Base-by-base conservation (phyloP, 2,113 vertebrate genomes). In the Triplophysa dalaica region DNA sequence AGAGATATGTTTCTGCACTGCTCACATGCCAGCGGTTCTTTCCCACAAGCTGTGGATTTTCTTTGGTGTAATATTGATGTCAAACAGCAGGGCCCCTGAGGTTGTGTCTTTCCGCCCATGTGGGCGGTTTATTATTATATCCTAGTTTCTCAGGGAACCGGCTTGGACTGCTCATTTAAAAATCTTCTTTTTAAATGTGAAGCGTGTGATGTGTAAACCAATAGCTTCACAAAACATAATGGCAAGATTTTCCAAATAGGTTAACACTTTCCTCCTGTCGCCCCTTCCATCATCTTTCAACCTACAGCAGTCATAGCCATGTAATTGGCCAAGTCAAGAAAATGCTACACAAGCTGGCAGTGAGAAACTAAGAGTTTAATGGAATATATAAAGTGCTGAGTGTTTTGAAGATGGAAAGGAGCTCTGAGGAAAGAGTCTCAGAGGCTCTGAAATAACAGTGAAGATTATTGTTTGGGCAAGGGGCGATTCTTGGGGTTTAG, bases 1-100 rank as follows among this genome's bases (percentile, higher is more conserved):
- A 19, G 54, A n/a, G 48, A 16, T 69, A 29, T 78, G 64, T 66
- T 66, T 66, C 19, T 68, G 63, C 66, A 43, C 16, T 3, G 77
- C 22, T 74, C 56, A 22, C 70, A 24, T 63, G 73, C 41, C 54
- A 77, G 54, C 12, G 45, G 16, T 38, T 22, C 14, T 77, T 77
- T 65, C 5, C 8, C 58, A 63, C 22, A 19, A 41, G 38, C 24
- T 43, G 24, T 75, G 73, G 21, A 75, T 75, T 75, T 50, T 11
- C 45, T 54, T 77, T 38, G 45, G 38, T 43, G 43, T 54, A 65
- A 77, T 65, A 64, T 65, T 77, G 61, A 26, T n/a, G 62, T 26
- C 8, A 77, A 77, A 77, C 75, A 77, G 29, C 62, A 77, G 60
- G 60, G 12, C 75, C 11, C 48, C 38, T 2, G 73, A 75, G 73